Base-by-base conservation (phyloP, 2,113 vertebrate species). In the Forbesichthys papilliferus region DNA sequence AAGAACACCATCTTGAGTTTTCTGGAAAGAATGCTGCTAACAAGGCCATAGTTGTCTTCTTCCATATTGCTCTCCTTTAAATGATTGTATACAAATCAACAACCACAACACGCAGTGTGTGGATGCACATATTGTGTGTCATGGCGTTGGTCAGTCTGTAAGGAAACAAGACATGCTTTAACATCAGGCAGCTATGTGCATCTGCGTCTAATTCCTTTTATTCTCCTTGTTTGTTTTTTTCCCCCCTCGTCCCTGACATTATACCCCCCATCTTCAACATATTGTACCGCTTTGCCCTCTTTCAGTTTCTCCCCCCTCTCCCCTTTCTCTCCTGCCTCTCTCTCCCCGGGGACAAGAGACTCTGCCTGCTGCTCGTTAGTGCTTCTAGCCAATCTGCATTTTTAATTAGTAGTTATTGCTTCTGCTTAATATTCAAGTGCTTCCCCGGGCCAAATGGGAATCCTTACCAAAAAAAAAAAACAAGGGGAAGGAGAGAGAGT, bases 331-430 rank as follows among this genome's bases (percentile, higher is more conserved):
- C 86, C 69, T 78, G 75, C 68, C 81, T 74, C 80, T 78, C 78
- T 68, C 80, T 91, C 92, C 91, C 91, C 47, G 81, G 91, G 90
- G 92, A 90, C 74, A 87, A 87, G 86, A 90, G 89, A 90, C 90
- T 90, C 87, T 89, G 92, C 91, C 91, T 91, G 91, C 90, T 91
- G 92, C 92, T 93, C 91, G 90, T 93, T 93, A 93, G 88, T 80
- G 89, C 90, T 91, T 87, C 84, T 86, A 93, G 92, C 91, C 93
- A 92, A 93, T 93, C 91, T 92, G 93, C 92, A 93, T 93, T 92
- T 93, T 93, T 93, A 93, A 93, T 93, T 93, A 93, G 93, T 90
- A 87, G 91, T 93, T 93, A 93, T 93, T 93, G 92, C 93, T 88
- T 92, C 91, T 93, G 92, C 92, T 93, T 93, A 93, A 93, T 93